Evolutionary conservation across 1,140 invertebrate species (phyloP).

Genomic region (Zeugodacus cucurbitae): DNA sequence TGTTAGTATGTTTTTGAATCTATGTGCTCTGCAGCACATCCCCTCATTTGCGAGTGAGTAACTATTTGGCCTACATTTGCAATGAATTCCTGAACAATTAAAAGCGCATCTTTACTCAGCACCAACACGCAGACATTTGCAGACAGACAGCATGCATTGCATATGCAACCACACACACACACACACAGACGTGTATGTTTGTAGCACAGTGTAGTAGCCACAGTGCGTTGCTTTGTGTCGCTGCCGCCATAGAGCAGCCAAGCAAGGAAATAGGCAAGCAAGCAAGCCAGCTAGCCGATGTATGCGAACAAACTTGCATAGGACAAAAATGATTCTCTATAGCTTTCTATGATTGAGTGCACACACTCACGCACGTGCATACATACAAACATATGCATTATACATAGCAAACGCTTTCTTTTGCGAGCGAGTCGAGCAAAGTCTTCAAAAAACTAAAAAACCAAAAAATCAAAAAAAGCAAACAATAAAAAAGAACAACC

Average conservation of each 20-base stretch:
- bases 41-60: slow-evolving; percentile 15
- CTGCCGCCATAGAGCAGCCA: background rate
- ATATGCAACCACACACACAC: too few relatives aligned
- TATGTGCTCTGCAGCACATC: background rate
- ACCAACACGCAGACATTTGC: background rate
- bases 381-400: background rate
- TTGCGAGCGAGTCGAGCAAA: slow-evolving; percentile 10
- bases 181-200: background rate
- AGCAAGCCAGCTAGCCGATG: background rate
- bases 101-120: slow-evolving; percentile 29
- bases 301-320: background rate
- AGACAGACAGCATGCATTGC: background rate
- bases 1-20: background rate
- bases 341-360: background rate
- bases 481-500: background rate
- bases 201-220: background rate
- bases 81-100: slow-evolving; percentile 39
- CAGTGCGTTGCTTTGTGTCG: background rate
- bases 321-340: background rate
- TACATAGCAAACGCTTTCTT: background rate
- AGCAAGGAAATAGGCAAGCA: background rate
- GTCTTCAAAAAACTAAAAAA: background rate
- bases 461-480: background rate
- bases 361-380: background rate
- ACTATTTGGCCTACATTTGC: slow-evolving; percentile 39